Evolutionary conservation across 1,140 invertebrate species (phyloP).

Genomic region (Philopotamus ludificatus): DNA sequence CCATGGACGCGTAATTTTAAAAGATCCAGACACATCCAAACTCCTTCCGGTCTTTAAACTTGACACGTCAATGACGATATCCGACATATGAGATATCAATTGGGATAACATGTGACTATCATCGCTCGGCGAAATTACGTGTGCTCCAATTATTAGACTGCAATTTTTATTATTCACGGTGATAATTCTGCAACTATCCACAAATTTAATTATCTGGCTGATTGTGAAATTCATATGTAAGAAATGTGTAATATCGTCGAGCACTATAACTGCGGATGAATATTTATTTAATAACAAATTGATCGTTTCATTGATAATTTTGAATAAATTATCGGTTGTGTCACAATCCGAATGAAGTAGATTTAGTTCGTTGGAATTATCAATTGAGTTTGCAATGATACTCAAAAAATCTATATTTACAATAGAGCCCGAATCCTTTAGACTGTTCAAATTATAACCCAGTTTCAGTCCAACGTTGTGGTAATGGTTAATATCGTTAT

Average conservation of each 20-base stretch:
- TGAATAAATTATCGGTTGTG: constrained; percentile 43
- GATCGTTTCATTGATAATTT: constrained; percentile 42
- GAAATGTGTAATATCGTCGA: constrained; percentile 70
- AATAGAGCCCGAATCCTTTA: constrained; percentile 56
- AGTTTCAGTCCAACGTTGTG: constrained; percentile 70
- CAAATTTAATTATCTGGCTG: constrained; percentile 57
- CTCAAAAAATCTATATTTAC: constrained; percentile 59
- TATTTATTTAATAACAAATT: constrained; percentile 37
- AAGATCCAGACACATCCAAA: constrained; percentile 65
- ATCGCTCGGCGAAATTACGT: constrained; percentile 58
- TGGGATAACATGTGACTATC: constrained; percentile 57
- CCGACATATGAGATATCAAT: constrained; percentile 60
- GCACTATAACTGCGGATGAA: constrained; percentile 58
- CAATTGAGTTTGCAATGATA: constrained; percentile 51
- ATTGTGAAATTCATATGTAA: constrained; percentile 61
- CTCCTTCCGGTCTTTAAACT: constrained; percentile 66
- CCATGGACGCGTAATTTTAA: constrained; percentile 56
- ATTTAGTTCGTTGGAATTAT: constrained; percentile 45
- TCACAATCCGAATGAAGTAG: constrained; percentile 31
- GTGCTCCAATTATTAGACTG: constrained; percentile 47
- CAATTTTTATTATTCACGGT: constrained; percentile 43
- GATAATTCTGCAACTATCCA: constrained; percentile 52
- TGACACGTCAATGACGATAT: constrained; percentile 63
- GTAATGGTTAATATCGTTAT: constrained; percentile 70
- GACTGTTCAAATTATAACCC: constrained; percentile 65